These are phyloP conservation scores for Paraplagusia blochii DNA, from an alignment of 2,113 vertebrate genomes.

Conservation along the genomic window DNA sequence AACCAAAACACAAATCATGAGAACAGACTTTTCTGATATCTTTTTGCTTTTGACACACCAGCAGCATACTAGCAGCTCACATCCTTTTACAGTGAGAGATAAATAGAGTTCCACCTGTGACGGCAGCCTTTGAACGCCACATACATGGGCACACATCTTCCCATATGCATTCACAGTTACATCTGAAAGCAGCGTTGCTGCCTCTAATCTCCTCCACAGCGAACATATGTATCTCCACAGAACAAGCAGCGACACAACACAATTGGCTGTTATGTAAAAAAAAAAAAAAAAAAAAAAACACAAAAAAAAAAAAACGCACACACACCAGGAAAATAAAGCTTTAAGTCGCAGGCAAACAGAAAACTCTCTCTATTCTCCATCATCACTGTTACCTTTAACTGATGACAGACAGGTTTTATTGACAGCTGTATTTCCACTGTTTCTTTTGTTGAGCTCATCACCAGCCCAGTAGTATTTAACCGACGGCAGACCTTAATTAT, in stretches of 20 bases:
- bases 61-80: no score
- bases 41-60: no score
- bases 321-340: not conserved
- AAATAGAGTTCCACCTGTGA: not conserved
- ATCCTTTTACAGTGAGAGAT: constrained; percentile 2
- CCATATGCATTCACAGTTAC: constrained; percentile 15
- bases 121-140: constrained; percentile 5
- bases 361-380: not conserved
- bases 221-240: constrained; percentile 24
- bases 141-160: not conserved
- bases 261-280: constrained; percentile 4
- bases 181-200: not conserved
- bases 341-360: not conserved
- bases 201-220: constrained; percentile 24
- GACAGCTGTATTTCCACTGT: no score
- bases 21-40: not conserved
- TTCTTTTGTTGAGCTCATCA: not conserved
- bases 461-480: not conserved
- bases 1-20: no score
- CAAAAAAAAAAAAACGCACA: not conserved
- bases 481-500: not conserved
- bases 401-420: no score
- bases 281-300: not conserved
- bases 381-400: no score
- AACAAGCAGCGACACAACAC: constrained; percentile 25